Base-by-base conservation (phyloP, 2,113 vertebrate genomes). In the Ammospiza nelsoni region DNA sequence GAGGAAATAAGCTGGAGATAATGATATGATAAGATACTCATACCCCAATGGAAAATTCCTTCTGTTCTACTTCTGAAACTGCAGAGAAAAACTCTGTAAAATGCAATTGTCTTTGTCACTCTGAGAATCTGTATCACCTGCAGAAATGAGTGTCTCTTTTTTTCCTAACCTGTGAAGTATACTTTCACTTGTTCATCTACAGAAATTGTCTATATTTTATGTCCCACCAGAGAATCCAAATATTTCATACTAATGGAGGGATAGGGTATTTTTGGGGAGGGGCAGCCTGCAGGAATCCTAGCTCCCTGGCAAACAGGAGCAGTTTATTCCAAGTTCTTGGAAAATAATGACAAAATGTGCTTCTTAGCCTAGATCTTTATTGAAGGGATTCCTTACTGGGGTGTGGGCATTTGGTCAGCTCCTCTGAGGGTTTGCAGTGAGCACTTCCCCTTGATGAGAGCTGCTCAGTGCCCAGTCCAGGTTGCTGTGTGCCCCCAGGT, bases 221-320 rank as follows among this genome's bases (percentile, higher is more conserved):
- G 21, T 72, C 33, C 28, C 11, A 44, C 12, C 15, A 29, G 24
- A 72, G 11, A 67, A 67, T 33, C 16, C 43, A 29, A 83, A 25
- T 41, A 59, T 86, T 89, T 82, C 43, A 35, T n/a, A 33, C 7
- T 31, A 54, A 21, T 3, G 9, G 72, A 48, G 29, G 8, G 4
- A 16, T 20, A 12, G 10, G 22, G 21, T 1, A 1, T 17, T 29
- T 28, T 16, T 1, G 0, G 13, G 21, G 18, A 49, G 12, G 2
- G 37, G 6, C 21, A 61, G 35, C 51, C 31, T 66, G 29, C 39
- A 85, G 48, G 35, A 67, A 67, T 65, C 33, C 22, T 48, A 12
- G 14, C 0, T 1, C 9, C 3, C 22, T 29, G 33, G 43, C 29
- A 65, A 41, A 65, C 19, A 46, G 67, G 19, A 83, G 13, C 41